Base-by-base conservation (phyloP, 2,113 vertebrate species). In the Pangasianodon gigas region DNA sequence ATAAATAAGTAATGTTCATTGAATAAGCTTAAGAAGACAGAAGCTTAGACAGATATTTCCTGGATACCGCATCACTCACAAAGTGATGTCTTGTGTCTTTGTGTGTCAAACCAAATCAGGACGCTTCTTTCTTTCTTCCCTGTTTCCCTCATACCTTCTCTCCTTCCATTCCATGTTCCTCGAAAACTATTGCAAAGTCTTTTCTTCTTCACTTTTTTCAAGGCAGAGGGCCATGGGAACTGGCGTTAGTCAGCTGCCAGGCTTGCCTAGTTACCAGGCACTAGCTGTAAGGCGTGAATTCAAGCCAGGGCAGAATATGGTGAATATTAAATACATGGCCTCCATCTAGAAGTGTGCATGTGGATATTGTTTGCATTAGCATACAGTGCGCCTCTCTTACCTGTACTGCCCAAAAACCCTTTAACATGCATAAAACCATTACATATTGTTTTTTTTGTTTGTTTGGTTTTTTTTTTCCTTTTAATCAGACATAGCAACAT, bases 241-340 rank as follows among this genome's bases (percentile, higher is more conserved):
- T 93, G 95, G 94, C 95, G 90, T 96, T 96, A 96, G 95, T 96
- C 95, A 96, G 95, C 95, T 95, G 94, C 94, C 95, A 96, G 95
- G 95, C 91, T 94, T 95, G 95, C 93, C 96, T 95, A 93, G 94
- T 95, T 96, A 96, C 96, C 95, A 96, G 94, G 93, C 95, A 95
- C 94, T 96, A 95, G 93, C 95, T 94, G 94, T 96, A 95, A 96
- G 95, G 94, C 95, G 95, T 95, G 93, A 96, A 94, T 96, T 95
- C 96, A 95, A 96, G 95, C 93, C 95, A 93, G 94, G 95, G 93
- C 95, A 95, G 91, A 96, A 96, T 94, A 96, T 96, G 96, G 96
- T 96, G 96, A 96, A 96, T 96, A 96, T 96, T 93, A 94, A 65
- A 91, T 90, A 91, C 93, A 81, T 94, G 94, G 91, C 95, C 94